A percentile compares a stretch with the other conserved stretches of the same genome.
phyloP scores from a whole-genome alignment of 2,113 vertebrate genomes.

The Zingel zingel region DNA sequence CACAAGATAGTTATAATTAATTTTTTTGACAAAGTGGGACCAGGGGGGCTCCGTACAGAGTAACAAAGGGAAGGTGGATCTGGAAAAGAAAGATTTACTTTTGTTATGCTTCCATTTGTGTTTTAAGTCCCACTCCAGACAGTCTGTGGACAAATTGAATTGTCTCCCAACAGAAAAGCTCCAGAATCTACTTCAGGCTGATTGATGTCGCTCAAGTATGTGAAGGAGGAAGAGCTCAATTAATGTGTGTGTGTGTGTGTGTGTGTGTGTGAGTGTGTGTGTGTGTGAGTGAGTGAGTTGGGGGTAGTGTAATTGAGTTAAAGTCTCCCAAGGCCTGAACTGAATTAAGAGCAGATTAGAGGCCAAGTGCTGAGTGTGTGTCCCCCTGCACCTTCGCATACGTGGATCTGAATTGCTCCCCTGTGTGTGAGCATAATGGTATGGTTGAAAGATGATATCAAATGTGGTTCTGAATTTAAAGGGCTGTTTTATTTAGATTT shows the following conservation, averaged over 20 bases:
- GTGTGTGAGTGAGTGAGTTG: conserved; percentile 5
- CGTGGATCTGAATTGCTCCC: conserved; percentile 22
- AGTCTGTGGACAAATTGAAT: conserved; percentile 28
- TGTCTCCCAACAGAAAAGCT: conserved; percentile 44
- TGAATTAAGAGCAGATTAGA: conserved; percentile 70
- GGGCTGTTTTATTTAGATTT: conserved; percentile 9
- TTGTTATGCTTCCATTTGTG: conserved; percentile 35
- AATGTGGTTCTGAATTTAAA: conserved; percentile 28
- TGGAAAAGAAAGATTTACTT: neutral
- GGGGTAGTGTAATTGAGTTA: conserved; percentile 60
- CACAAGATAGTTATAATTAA: no score
- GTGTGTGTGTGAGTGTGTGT: conserved; percentile 42
- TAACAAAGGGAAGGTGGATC: neutral
- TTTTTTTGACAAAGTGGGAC: no score
- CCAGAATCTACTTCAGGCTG: conserved; percentile 48
- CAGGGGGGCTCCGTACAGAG: no score
- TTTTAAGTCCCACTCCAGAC: conserved; percentile 20
- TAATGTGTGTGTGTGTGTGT: conserved; percentile 45
- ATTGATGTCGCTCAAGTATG: conserved; percentile 56
- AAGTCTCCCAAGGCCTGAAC: conserved; percentile 54
- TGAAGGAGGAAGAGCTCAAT: conserved; percentile 66
- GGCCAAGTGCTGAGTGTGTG: conserved; percentile 54
- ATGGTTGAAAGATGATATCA: conserved; percentile 30
- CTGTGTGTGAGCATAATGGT: conserved; percentile 9
- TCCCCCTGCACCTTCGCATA: neutral